Evolutionary conservation across 1,140 invertebrate species (phyloP).

Genomic region (Meloidogyne floridensis): DNA sequence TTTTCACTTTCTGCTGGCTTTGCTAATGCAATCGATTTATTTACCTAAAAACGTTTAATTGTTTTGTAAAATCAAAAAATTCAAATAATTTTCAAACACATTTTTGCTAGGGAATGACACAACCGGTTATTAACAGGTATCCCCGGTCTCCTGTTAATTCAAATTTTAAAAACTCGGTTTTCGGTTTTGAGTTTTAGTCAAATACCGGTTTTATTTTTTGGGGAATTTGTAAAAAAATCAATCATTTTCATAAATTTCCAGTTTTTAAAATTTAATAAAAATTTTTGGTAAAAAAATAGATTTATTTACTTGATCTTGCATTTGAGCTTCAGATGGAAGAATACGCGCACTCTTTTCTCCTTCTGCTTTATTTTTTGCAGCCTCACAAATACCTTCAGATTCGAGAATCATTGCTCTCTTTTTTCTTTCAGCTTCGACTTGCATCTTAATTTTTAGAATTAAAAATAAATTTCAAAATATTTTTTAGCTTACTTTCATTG

Average conservation of each 20-base stretch:
- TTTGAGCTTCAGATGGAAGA: constrained; percentile 70
- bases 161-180: no score
- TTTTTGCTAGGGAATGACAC: no score
- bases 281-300: constrained; percentile 17
- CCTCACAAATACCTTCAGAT: constrained; percentile 82
- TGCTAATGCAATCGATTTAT: constrained; percentile 21
- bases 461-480: no score
- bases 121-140: no score
- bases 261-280: no score
- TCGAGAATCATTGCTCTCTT: constrained; percentile 94
- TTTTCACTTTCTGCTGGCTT: constrained; percentile 27
- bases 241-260: no score
- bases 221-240: no score
- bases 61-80: no score
- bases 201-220: no score
- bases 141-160: no score
- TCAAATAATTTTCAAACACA: no score
- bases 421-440: constrained; percentile 94
- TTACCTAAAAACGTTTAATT: background rate
- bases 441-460: constrained; percentile 73
- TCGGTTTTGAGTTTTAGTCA: no score
- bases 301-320: constrained; percentile 70
- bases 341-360: constrained; percentile 88
- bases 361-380: constrained; percentile 96
- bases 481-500: constrained; percentile 78